Conservation (phyloP, 2,113 vertebrate genomes). For the Prionailurus viverrinus region DNA sequence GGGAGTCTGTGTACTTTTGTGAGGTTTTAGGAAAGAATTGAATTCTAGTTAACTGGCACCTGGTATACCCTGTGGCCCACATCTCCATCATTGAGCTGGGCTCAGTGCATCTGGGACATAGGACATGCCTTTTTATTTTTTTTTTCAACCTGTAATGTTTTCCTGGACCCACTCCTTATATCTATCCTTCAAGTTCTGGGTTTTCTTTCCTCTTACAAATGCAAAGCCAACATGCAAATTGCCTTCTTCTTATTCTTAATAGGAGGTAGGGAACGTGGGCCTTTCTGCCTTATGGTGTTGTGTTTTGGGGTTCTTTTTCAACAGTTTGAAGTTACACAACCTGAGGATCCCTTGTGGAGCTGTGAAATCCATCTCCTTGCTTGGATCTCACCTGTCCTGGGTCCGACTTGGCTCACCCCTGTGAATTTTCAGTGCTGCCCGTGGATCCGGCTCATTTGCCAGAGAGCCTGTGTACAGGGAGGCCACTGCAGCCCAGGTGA, state of each 20-base stretch:
- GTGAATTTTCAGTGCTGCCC: neutral
- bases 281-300: neutral
- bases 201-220: neutral
- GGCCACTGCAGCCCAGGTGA: neutral
- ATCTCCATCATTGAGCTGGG: neutral
- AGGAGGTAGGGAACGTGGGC: neutral
- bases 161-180: neutral
- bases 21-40: neutral
- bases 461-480: neutral
- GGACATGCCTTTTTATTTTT: neutral
- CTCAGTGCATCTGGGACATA: neutral
- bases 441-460: neutral
- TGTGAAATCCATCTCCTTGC: neutral
- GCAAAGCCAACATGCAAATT: neutral
- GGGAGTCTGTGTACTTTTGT: neutral
- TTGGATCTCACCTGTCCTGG: neutral
- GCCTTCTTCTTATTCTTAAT: neutral
- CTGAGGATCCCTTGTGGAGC: neutral
- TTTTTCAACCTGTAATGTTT: neutral
- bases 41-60: neutral
- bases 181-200: neutral
- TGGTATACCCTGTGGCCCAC: neutral
- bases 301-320: neutral
- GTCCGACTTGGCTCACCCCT: neutral
- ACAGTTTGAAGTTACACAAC: neutral